These are phyloP conservation scores for Heliocidaris erythrogramma DNA, from an alignment of 35 echinoderm and acorn worm genomes.

Conservation along the genomic window DNA sequence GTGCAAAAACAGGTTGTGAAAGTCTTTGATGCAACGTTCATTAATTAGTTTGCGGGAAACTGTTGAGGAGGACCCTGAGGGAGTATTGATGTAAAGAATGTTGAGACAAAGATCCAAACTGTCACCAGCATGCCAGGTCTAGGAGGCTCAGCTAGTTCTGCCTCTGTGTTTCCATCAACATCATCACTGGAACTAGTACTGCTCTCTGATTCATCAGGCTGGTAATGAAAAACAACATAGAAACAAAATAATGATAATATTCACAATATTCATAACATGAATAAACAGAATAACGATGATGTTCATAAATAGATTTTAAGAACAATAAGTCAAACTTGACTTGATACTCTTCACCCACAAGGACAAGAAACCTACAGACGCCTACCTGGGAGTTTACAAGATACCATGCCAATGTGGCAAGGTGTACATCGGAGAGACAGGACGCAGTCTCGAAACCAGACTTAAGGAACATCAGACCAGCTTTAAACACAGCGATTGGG, in stretches of 20 bases:
- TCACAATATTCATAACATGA: not conserved
- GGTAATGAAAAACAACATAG: not conserved
- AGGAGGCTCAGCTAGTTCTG: not conserved
- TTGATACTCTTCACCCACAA: no score
- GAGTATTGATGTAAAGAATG: constrained; percentile 33
- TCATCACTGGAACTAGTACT: constrained; percentile 24
- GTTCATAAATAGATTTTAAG: no score
- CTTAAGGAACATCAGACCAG: no score
- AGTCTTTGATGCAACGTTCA: not conserved
- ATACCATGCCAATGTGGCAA: no score
- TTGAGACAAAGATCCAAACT: constrained; percentile 23
- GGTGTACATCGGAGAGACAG: no score
- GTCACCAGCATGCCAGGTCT: not conserved
- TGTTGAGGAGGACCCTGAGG: constrained; percentile 34
- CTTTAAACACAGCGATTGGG: no score
- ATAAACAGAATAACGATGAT: not conserved
- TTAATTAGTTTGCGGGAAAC: constrained; percentile 29
- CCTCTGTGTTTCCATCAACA: not conserved
- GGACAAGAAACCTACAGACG: no score
- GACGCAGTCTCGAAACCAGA: no score
- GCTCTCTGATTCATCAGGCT: constrained; percentile 12
- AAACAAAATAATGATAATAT: not conserved
- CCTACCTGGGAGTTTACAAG: no score
- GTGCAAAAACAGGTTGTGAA: no score
- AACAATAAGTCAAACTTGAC: no score